Base-by-base conservation (phyloP, 2,888 invertebrate species). In the Sericinus montela region DNA sequence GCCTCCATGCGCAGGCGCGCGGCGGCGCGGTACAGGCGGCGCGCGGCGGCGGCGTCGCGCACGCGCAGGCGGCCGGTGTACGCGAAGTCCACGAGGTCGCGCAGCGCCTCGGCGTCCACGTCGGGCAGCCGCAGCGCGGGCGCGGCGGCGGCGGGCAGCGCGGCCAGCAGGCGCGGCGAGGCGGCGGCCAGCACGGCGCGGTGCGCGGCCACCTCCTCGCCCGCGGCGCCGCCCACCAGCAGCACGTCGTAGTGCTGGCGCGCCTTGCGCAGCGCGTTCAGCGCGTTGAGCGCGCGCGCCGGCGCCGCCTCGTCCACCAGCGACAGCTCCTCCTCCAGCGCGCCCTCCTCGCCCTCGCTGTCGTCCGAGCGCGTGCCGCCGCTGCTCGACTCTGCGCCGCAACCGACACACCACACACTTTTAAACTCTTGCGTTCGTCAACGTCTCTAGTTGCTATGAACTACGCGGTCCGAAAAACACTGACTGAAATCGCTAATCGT, bases 231-330 rank as follows among this genome's bases (percentile, higher is more conserved):
- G 72, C 94, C 95, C 78, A 94, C 93, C 65, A 97, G 90, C 67
- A 94, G 91, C 62, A 95, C 95, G 87, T 97, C 97, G 86, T 94
- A 97, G 82, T 97, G 95, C 74, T 96, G 94, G 50, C 93, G 92
- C 75, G 94, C 94, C 80, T 94, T 94, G 65, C 95, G 90, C 91
- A 96, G 92, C 85, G 92, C 93, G 85, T 94, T 94, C 59, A 96
- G 91, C 30, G 93, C 91, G 46, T 87, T 80, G 54, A 95, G 90
- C 59, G 92, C 92, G 59, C 90, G 88, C 57, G 89, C 81, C 56
- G 92, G 91, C 67, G 91, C 90, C 38, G 73, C 85, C 34, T 86
- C 89, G 73, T 93, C 93, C 50, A 74, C 72, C 74, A 90, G 90
- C 55, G 90, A 85, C 67, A 92, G 80, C 69, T 77, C 80, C 58